Base-by-base conservation (phyloP, 2,797 vertebrate genomes). In the Gobio occitaniae region DNA sequence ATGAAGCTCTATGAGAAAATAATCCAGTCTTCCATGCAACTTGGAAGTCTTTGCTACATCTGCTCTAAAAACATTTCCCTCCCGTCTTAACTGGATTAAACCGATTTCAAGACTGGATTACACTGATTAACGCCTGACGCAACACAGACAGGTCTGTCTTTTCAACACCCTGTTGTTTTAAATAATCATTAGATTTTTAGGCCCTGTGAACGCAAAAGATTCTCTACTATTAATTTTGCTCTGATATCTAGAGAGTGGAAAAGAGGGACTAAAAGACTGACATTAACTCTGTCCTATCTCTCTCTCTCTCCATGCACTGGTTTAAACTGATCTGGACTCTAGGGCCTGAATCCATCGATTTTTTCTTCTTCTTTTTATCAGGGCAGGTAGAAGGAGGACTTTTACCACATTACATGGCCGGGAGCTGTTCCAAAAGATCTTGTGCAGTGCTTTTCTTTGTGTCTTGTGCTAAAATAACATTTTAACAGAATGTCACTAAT, bases 311-410 rank as follows among this genome's bases (percentile, higher is more conserved):
- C 63, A 56, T 69, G 74, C 65, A 78, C 48, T 78, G 74, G 63
- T 70, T 84, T 78, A 78, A 84, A 84, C 75, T 69, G 61, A 78
- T 77, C 63, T 84, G 74, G 82, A 70, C 82, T 79, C 65, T 63
- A 71, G 76, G 44, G 76, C 66, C 54, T 84, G 11, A 47, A 56
- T 84, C 16, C 44, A 84, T 84, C 16, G 38, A 84, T 84, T 78
- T 70, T 69, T 61, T 68, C 36, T 11, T 11, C 1, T n/a, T 29
- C 9, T 36, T 52, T 79, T 80, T 72, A 52, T 78, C 83, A 78
- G 72, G n/a, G 11, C 21, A 76, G 72, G 82, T 83, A 54, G 71
- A 54, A 83, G 19, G 75, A 61, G 41, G 52, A 84, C 41, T 70
- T 84, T 70, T 78, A 84, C 50, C 83, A 84, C 29, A 71, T 71